Percentiles rank a stretch among this genome's conserved stretches.
Evolutionary conservation across 2,797 vertebrate genomes (phyloP).

Genomic region (Malacoraja senta): DNA sequence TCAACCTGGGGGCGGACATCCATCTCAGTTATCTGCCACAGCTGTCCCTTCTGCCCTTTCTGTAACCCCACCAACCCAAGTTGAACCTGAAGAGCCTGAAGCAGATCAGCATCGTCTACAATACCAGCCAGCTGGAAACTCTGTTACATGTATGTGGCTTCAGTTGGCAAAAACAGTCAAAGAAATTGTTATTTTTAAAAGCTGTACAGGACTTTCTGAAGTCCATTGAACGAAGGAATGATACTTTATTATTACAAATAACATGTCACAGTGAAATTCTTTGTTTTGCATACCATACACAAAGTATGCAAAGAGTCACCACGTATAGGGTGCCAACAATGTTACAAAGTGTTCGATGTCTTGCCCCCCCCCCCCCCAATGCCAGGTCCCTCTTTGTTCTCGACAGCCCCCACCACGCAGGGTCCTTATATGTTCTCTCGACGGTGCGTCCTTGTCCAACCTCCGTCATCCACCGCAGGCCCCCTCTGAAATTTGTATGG

Average conservation of each 20-base stretch:
- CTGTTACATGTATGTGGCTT: constrained; percentile 65
- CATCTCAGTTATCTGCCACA: constrained; percentile 47
- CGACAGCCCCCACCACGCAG: too few relatives aligned
- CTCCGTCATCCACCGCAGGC: too few relatives aligned
- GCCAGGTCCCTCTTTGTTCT: too few relatives aligned
- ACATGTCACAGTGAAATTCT: too few relatives aligned
- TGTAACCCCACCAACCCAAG: constrained; percentile 64
- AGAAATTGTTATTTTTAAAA: neutral
- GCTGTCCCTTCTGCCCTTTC: constrained; percentile 52
- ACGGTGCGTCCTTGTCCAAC: too few relatives aligned
- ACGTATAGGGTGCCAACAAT: too few relatives aligned
- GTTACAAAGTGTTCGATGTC: too few relatives aligned
- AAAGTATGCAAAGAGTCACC: too few relatives aligned
- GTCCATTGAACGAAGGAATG: neutral
- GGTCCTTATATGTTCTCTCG: too few relatives aligned
- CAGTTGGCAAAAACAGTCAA: neutral
- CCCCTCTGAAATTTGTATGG: neutral
- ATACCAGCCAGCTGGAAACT: constrained; percentile 63
- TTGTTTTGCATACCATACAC: too few relatives aligned
- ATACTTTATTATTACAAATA: too few relatives aligned
- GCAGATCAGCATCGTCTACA: constrained; percentile 77
- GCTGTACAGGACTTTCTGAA: neutral
- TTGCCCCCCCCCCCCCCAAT: too few relatives aligned
- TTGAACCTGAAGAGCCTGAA: constrained; percentile 80
- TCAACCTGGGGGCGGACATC: constrained; percentile 47